These are phyloP conservation scores for Anthrax anthrax DNA, from an alignment of 2,888 invertebrate genomes.

Conservation along the genomic window DNA sequence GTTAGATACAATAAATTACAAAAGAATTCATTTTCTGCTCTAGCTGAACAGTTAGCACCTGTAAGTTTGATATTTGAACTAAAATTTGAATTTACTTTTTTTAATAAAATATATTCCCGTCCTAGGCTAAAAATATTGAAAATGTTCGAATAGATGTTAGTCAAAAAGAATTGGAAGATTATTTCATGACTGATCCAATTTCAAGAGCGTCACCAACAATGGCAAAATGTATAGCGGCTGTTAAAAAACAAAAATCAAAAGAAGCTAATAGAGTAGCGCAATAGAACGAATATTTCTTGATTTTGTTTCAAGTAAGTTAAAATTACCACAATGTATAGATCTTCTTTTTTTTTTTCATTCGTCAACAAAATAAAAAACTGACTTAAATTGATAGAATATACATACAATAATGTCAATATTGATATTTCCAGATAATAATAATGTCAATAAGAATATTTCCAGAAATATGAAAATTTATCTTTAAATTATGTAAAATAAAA, in stretches of 20 bases:
- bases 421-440: too few species aligned
- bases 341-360: too few species aligned
- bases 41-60: constrained; percentile 59
- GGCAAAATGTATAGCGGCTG: constrained; percentile 95
- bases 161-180: constrained; percentile 66
- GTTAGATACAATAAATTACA: constrained; percentile 73
- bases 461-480: too few species aligned
- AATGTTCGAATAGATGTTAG: constrained; percentile 52
- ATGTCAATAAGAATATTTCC: too few species aligned
- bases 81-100: neutral
- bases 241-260: constrained; percentile 40
- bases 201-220: constrained; percentile 94
- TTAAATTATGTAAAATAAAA: too few species aligned
- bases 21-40: constrained; percentile 67
- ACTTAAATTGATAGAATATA: too few species aligned
- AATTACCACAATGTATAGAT: too few species aligned
- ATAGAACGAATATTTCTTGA: too few species aligned
- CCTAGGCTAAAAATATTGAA: constrained; percentile 36
- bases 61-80: constrained; percentile 28
- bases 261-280: neutral
- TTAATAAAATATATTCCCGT: neutral
- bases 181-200: constrained; percentile 91
- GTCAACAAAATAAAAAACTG: too few species aligned
- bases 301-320: too few species aligned
- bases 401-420: too few species aligned